Conservation (phyloP, 2,113 vertebrate genomes). For the Alaudala cheleensis region DNA sequence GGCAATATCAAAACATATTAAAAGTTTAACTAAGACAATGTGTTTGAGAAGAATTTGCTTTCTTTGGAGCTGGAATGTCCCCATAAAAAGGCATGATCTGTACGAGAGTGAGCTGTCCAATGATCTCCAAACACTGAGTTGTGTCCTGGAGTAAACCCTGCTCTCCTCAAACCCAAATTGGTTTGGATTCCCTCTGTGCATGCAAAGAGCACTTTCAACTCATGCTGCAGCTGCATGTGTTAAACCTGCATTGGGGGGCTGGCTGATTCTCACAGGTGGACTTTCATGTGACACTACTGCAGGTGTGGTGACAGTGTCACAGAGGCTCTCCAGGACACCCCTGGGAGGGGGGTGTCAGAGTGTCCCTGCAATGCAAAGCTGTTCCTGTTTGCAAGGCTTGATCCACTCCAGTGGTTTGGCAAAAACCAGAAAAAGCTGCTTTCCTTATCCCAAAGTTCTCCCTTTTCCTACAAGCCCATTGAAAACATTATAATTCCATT, state of each 20-base stretch:
- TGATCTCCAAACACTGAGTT: conserved; percentile 34
- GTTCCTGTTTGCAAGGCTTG: background rate
- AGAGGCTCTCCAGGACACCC: background rate
- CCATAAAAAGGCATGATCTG: conserved; percentile 77
- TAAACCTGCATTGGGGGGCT: background rate
- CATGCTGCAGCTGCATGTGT: background rate
- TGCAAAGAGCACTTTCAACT: conserved; percentile 11
- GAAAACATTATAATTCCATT: background rate
- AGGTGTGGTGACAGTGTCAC: background rate
- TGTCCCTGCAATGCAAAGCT: background rate
- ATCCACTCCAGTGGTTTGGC: background rate
- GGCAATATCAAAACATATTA: conserved; percentile 70
- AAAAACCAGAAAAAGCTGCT: accelerated
- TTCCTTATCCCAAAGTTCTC: background rate
- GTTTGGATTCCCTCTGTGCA: conserved; percentile 47
- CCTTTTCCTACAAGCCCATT: background rate
- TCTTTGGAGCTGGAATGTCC: conserved; percentile 74
- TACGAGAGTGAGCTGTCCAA: conserved; percentile 32
- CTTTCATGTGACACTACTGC: background rate
- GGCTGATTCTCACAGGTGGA: background rate
- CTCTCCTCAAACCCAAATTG: conserved; percentile 59
- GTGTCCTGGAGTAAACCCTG: conserved; percentile 65
- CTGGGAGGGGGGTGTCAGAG: background rate
- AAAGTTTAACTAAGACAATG: conserved; percentile 74
- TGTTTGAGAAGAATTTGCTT: conserved; percentile 76